These are phyloP conservation scores for Mastomys natalensis DNA, from an alignment of 2,113 vertebrate genomes.

Conservation along the genomic window DNA sequence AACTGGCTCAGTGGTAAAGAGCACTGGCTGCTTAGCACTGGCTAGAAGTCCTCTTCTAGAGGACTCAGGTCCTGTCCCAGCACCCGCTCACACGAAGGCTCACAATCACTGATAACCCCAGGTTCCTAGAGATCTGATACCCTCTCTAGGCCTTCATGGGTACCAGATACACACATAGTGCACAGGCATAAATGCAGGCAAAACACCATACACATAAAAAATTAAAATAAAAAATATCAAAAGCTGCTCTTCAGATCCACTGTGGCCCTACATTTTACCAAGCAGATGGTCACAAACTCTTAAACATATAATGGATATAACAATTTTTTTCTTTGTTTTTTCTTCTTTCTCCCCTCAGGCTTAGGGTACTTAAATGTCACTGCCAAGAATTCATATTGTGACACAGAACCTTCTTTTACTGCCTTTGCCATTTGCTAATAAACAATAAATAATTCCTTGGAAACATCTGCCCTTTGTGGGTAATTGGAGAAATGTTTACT, in stretches of 20 bases:
- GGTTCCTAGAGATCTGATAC: neutral
- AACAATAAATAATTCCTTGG: conserved; percentile 75
- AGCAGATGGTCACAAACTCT: conserved; percentile 26
- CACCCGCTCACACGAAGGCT: neutral
- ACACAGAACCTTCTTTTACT: conserved; percentile 29
- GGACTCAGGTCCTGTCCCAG: neutral
- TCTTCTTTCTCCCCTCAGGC: neutral
- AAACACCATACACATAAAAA: neutral
- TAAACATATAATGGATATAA: neutral
- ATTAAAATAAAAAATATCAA: neutral
- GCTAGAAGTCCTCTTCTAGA: neutral
- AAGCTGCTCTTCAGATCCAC: conserved; percentile 10
- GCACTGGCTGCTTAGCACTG: neutral
- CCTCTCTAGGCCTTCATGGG: neutral
- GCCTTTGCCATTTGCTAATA: conserved; percentile 64
- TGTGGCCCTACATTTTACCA: neutral
- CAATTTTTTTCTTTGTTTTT: neutral
- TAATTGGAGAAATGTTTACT: conserved; percentile 77
- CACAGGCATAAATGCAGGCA: neutral
- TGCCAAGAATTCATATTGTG: conserved; percentile 40
- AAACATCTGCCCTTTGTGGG: conserved; percentile 74
- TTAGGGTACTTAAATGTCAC: conserved; percentile 21
- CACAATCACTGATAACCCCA: neutral
- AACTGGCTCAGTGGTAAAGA: neutral
- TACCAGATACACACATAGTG: neutral